Evolutionary conservation across 1,140 invertebrate species (phyloP).

Genomic region (Antheraea pernyi): DNA sequence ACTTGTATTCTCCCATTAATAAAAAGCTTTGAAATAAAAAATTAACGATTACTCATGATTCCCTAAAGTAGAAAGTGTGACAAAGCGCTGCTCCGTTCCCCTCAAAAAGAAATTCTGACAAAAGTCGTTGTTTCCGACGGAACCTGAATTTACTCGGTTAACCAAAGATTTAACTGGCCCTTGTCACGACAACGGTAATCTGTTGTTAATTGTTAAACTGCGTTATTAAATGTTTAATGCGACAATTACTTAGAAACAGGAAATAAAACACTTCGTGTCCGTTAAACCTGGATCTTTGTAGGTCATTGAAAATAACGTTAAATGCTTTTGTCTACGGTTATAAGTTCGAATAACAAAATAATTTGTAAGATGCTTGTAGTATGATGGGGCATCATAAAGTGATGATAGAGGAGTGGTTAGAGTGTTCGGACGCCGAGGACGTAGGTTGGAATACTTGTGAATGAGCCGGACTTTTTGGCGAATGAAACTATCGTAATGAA

Average conservation of each 20-base stretch:
- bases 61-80: not conserved
- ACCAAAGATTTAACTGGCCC: slow-evolving; percentile 10
- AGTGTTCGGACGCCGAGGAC: too few species aligned
- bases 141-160: slow-evolving; percentile 4
- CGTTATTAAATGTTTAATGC: not conserved
- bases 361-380: too few species aligned
- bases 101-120: not conserved
- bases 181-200: slow-evolving; percentile 10
- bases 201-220: slow-evolving; percentile 11
- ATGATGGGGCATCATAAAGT: too few species aligned
- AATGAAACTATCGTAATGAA: too few species aligned
- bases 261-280: not conserved
- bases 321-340: not conserved
- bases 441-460: too few species aligned
- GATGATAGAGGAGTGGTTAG: too few species aligned
- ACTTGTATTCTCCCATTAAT: too few species aligned
- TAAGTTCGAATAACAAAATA: too few species aligned
- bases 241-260: not conserved
- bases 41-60: not conserved
- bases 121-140: not conserved
- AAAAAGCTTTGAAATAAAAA: too few species aligned
- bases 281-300: not conserved
- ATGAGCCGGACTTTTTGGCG: too few species aligned
- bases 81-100: not conserved
- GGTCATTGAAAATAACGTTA: not conserved